Base-by-base conservation (phyloP, 2,113 vertebrate genomes). In the Charina bottae region DNA sequence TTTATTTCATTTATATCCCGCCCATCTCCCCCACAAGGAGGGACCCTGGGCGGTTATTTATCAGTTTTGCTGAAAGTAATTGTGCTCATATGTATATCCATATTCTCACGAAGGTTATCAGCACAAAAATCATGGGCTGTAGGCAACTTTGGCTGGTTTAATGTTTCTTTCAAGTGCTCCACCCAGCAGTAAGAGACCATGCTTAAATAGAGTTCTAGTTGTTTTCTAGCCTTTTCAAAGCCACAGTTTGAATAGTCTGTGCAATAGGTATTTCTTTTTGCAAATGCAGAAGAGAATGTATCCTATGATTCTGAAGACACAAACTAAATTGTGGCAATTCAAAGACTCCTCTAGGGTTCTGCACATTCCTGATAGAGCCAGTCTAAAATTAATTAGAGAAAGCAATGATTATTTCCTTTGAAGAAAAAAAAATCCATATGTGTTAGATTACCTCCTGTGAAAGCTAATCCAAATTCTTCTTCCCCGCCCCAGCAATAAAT, bases 181-280 rank as follows among this genome's bases (percentile, higher is more conserved):
- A 19, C 6, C 68, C 68, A 90, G 10, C 3, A 86, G 11, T 60
- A 89, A 93, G 90, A 21, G 62, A 92, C 90, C 91, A 0, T 19
- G 92, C 85, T 9, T 83, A 5, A 90, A 95, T 21, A 84, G 2
- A 60, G 84, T 2, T n/a, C 85, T 62, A 92, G 15, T 91, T 92
- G 42, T 83, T 93, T 94, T 90, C 90, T 37, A 90, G 68, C 56
- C 9, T 24, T n/a, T 85, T 93, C 68, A 56, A 46, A 87, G 89
- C 1, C 11, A 28, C 3, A 78, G 87, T 2, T 90, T 33, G 21
- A 93, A 93, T 42, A 28, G 68, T 0, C n/a, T 33, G 46, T 91
- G 62, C 88, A 94, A 93, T 26, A 53, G 19, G 89, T 55, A 37
- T 95, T 94, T 95, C 54, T 90, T 91, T 94, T 95, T 95, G 91